Conservation (phyloP, 2,888 invertebrate species). For the Drosophila antonietae region DNA sequence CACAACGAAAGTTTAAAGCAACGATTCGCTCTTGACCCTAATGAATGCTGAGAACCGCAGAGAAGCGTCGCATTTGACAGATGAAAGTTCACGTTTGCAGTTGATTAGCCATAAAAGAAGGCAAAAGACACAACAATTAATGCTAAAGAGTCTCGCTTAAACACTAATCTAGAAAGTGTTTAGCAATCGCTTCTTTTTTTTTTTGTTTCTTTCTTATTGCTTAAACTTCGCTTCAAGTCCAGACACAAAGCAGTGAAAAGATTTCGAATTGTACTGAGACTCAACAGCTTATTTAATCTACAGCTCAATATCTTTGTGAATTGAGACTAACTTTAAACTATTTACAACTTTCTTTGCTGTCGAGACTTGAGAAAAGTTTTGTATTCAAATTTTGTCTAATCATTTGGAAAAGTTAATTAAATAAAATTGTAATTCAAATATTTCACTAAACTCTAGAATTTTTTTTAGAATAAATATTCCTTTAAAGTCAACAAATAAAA, state of each 20-base stretch:
- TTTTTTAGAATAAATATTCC: not conserved
- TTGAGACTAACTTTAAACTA: not conserved
- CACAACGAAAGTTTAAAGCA: constrained; percentile 44
- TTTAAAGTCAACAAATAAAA: no score
- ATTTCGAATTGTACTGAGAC: not conserved
- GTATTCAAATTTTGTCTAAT: not conserved
- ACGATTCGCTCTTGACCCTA: constrained; percentile 52
- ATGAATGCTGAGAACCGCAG: constrained; percentile 46
- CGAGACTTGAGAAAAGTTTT: not conserved
- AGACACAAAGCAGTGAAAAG: not conserved
- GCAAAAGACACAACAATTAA: constrained; percentile 22
- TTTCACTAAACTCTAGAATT: not conserved
- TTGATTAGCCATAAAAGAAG: constrained; percentile 50
- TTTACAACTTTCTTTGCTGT: not conserved
- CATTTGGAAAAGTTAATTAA: not conserved
- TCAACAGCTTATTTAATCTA: not conserved
- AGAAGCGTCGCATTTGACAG: constrained; percentile 37
- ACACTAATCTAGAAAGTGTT: constrained; percentile 26
- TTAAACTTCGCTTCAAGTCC: not conserved
- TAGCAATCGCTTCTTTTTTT: not conserved
- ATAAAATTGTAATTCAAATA: not conserved
- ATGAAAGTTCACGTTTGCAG: constrained; percentile 58
- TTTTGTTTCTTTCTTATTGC: not conserved
- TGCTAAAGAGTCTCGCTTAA: constrained; percentile 12
- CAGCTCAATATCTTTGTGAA: not conserved